Conservation (phyloP, 2,888 invertebrate species). For the Lasioglossum marginatum region DNA sequence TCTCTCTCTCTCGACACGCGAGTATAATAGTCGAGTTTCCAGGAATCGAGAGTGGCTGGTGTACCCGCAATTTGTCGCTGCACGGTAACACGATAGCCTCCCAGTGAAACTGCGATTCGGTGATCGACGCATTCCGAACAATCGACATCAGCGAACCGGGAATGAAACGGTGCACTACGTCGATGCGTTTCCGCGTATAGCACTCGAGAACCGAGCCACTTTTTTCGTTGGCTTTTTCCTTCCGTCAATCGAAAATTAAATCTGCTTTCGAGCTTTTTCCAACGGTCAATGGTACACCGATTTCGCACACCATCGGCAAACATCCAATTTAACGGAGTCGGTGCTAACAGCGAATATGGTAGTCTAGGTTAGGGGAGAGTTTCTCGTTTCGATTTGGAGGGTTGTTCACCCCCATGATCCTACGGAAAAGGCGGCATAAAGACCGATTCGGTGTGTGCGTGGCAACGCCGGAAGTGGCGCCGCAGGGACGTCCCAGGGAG, state of each 20-base stretch:
- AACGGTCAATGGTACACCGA: neutral
- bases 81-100: conserved; percentile 22
- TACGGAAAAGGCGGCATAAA: neutral
- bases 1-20: neutral
- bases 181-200: neutral
- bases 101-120: conserved; percentile 34
- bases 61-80: conserved; percentile 36
- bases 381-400: neutral
- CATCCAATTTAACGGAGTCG: neutral
- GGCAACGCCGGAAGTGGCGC: neutral
- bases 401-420: neutral
- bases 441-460: neutral
- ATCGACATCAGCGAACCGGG: conserved; percentile 28
- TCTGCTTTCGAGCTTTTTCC: too few relatives aligned
- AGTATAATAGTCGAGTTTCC: conserved; percentile 6
- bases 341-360: neutral
- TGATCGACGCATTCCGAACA: conserved; percentile 29
- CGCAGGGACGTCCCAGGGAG: neutral
- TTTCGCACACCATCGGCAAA: neutral
- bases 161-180: neutral
- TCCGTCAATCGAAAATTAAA: too few relatives aligned
- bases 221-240: neutral
- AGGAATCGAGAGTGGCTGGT: conserved; percentile 15
- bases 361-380: neutral
- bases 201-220: neutral